Evolutionary conservation across 2,797 vertebrate species (phyloP).

Genomic region (Catostomus latipinnis): DNA sequence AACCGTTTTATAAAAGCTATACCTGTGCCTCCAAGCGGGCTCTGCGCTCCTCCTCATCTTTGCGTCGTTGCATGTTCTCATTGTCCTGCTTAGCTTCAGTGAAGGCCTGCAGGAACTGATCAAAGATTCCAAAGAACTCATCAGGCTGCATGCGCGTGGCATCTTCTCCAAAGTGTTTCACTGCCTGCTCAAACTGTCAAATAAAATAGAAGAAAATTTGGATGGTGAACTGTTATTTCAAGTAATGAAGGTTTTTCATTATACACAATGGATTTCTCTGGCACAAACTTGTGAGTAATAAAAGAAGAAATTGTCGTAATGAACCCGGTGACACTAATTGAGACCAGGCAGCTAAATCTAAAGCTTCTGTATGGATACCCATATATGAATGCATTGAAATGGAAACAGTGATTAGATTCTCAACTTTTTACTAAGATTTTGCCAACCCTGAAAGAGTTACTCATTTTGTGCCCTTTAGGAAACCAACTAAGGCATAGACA

Average conservation of each 20-base stretch:
- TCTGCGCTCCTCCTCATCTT: constrained; percentile 90
- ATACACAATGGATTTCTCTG: not conserved
- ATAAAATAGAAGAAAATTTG: not conserved
- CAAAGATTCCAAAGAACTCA: constrained; percentile 90
- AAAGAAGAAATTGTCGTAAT: not conserved
- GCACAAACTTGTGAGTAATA: not conserved
- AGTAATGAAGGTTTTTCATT: not conserved
- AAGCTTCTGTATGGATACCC: not conserved
- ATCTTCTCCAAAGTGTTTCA: constrained; percentile 87
- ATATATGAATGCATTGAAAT: not conserved
- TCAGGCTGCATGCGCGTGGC: constrained; percentile 86
- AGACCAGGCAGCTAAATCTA: not conserved
- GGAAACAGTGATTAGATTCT: not conserved
- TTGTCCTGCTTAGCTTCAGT: constrained; percentile 90
- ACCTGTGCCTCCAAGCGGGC: constrained; percentile 90
- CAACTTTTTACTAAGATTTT: not conserved
- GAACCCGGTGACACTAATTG: not conserved
- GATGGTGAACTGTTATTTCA: not conserved
- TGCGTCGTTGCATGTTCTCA: constrained; percentile 83
- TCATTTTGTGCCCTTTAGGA: not conserved
- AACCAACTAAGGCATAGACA: constrained; percentile 7
- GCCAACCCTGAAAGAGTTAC: not conserved
- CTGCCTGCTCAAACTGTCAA: constrained; percentile 81
- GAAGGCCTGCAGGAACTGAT: constrained; percentile 87
- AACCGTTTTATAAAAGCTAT: not conserved